These are phyloP conservation scores for Oryzias javanicus DNA, from an alignment of 2,113 vertebrate genomes.

Conservation along the genomic window DNA sequence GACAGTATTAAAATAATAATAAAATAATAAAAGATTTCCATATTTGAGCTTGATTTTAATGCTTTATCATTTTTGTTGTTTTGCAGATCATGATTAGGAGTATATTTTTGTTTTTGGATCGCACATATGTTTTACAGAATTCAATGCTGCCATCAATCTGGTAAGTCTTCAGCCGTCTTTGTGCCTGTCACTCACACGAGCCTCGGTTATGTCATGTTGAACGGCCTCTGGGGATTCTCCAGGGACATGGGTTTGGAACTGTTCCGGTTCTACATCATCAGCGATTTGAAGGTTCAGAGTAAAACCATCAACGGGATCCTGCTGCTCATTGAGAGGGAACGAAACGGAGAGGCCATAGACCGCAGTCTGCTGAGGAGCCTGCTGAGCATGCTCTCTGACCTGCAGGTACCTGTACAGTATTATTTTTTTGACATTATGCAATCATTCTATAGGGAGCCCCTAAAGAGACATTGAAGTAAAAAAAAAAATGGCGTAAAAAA, in stretches of 20 bases:
- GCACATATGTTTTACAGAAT: constrained; percentile 98
- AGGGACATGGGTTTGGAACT: constrained; percentile 99
- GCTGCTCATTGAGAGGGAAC: constrained; percentile 92
- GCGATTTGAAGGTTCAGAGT: constrained; percentile 96
- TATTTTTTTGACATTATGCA: neutral
- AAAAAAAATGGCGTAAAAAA: too few species aligned
- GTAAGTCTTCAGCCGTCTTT: constrained; percentile 71
- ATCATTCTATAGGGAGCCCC: neutral
- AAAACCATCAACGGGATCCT: constrained; percentile 98
- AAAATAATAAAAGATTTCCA: neutral
- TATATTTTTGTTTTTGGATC: constrained; percentile 99
- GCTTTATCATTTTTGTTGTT: constrained; percentile 4
- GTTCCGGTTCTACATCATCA: constrained; percentile 98
- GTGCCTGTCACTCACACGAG: neutral
- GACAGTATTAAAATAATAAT: neutral
- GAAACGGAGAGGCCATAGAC: constrained; percentile 94
- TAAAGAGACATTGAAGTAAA: too few species aligned
- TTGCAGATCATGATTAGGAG: constrained; percentile 98
- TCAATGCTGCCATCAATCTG: constrained; percentile 99
- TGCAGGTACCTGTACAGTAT: constrained; percentile 79
- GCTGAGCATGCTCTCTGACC: constrained; percentile 96
- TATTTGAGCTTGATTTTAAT: neutral
- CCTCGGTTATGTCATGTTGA: constrained; percentile 11
- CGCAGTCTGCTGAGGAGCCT: constrained; percentile 94
- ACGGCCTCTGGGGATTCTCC: constrained; percentile 28